Conservation (phyloP, 2,797 vertebrate genomes). For the Myotis vivesi region DNA sequence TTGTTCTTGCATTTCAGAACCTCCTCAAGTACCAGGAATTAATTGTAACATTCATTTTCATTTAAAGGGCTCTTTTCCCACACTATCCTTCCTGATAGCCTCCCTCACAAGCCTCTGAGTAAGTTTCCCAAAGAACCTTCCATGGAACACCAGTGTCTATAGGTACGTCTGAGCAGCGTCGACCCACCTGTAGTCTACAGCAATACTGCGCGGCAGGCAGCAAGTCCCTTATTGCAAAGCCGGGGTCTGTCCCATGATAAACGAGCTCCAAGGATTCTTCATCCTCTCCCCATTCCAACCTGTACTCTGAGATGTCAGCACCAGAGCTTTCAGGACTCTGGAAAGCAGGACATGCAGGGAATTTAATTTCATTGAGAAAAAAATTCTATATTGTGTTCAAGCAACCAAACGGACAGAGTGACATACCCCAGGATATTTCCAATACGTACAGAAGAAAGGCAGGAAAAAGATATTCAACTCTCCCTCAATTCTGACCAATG, state of each 20-base stretch:
- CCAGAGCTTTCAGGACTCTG: constrained; percentile 95
- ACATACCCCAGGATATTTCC: neutral
- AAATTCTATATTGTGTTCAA: neutral
- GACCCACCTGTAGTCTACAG: constrained; percentile 94
- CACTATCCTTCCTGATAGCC: neutral
- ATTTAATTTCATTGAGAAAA: constrained; percentile 8
- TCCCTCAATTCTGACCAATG: neutral
- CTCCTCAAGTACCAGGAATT: neutral
- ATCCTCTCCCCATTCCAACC: constrained; percentile 94
- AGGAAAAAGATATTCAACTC: neutral
- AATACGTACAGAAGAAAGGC: neutral
- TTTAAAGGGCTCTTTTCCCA: neutral
- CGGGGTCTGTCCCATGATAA: constrained; percentile 90
- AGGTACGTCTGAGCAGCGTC: neutral
- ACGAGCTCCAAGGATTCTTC: constrained; percentile 92
- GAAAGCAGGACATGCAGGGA: constrained; percentile 65
- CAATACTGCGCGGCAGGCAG: constrained; percentile 92
- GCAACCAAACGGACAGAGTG: neutral
- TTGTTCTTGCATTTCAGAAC: neutral
- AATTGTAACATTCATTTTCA: neutral
- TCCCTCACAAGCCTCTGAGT: neutral
- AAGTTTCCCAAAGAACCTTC: neutral
- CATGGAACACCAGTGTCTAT: neutral
- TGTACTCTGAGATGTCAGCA: constrained; percentile 95
- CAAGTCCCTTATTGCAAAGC: constrained; percentile 92